Evolutionary conservation across 2,797 vertebrate species (phyloP).

Genomic region (Macrochelys suwanniensis): DNA sequence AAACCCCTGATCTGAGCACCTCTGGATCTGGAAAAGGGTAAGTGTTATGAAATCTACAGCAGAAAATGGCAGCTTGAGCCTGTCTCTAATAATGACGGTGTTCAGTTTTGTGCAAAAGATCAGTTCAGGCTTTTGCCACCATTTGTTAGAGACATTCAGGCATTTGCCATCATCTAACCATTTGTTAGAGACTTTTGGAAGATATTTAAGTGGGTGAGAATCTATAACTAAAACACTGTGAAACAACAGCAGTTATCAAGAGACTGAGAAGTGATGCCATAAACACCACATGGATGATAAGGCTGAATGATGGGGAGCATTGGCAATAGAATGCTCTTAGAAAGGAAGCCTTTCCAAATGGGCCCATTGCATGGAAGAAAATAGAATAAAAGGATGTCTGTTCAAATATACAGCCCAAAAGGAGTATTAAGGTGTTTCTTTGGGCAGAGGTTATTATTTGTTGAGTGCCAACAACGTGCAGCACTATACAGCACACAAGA

Average conservation of each 20-base stretch:
- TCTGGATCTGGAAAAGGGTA: not conserved
- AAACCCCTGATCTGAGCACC: not conserved
- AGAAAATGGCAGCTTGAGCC: not conserved
- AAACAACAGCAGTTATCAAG: conserved; percentile 7
- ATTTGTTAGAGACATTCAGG: not conserved
- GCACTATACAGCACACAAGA: not conserved
- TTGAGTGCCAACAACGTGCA: not conserved
- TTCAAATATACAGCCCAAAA: not conserved
- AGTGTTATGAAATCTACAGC: not conserved
- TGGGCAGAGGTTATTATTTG: not conserved
- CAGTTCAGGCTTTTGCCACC: not conserved
- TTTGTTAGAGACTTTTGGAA: not conserved
- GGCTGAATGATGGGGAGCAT: not conserved
- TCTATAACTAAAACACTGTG: not conserved
- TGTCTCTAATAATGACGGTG: not conserved
- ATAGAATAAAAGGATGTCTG: not conserved
- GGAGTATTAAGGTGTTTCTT: not conserved
- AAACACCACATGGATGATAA: not conserved
- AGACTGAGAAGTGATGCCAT: not conserved
- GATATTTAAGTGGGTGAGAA: not conserved
- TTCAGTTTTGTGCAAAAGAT: not conserved
- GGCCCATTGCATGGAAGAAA: not conserved
- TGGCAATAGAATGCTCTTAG: not conserved
- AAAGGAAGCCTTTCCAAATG: not conserved
- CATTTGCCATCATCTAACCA: not conserved